Conservation (phyloP, 2,797 vertebrate genomes). For the Rhynchotus rufescens region DNA sequence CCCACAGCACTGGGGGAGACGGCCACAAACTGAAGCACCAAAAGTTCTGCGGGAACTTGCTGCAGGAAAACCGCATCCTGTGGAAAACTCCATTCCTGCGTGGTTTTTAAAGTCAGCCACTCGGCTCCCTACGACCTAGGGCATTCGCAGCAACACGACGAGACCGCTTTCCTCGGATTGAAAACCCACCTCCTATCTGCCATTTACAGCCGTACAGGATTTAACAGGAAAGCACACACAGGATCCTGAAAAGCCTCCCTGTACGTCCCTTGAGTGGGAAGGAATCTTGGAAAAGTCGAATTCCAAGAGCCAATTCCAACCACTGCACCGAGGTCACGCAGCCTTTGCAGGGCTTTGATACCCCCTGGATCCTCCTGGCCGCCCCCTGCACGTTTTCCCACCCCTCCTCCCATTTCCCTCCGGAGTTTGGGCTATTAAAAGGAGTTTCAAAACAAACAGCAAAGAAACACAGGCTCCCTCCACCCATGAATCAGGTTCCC, state of each 20-base stretch:
- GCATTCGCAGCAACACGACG: not conserved
- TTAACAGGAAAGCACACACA: not conserved
- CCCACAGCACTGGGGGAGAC: too few relatives aligned
- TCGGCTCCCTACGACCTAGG: not conserved
- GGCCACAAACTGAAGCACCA: too few relatives aligned
- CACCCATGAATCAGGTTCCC: not conserved
- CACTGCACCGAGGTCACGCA: not conserved
- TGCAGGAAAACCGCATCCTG: not conserved
- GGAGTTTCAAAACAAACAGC: conserved; percentile 37
- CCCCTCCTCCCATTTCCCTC: conserved; percentile 10
- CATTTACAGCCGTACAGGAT: not conserved
- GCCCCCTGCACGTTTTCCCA: not conserved
- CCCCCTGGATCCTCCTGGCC: not conserved
- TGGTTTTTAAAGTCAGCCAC: not conserved
- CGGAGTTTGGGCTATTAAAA: conserved; percentile 14
- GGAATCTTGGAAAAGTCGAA: not conserved
- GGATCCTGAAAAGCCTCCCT: not conserved
- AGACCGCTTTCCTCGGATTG: not conserved
- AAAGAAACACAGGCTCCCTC: conserved; percentile 20
- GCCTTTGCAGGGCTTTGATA: not conserved
- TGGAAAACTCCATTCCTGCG: not conserved
- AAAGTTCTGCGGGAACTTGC: too few relatives aligned
- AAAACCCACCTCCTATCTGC: not conserved
- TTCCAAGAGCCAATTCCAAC: not conserved
- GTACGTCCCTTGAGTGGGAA: not conserved